Base-by-base conservation (phyloP, 2,888 invertebrate genomes). In the Eucera pruinosa region DNA sequence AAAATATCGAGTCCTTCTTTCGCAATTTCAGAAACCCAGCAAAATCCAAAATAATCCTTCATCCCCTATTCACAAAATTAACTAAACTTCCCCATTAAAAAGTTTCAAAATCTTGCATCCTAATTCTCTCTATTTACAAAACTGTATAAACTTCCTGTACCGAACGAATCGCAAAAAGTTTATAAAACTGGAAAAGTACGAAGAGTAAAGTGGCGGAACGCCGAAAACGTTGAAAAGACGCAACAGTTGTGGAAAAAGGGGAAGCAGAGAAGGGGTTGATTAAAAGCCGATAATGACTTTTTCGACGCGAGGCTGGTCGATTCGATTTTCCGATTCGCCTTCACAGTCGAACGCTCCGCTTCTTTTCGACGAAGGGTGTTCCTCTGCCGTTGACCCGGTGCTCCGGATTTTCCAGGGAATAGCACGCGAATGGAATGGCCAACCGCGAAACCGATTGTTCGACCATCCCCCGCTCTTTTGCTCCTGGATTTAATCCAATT, bases 201-300 rank as follows among this genome's bases (percentile, higher is more conserved):
- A 39, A 60, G 25, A 30, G 43, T 13, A 36, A 13, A 55, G 43
- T 13, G 11, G 27, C 43, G 43, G 18, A 60, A 60, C 58, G 23
- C 58, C 30, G 58, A 25, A 60, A 36, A 25, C 23, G 48, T 23
- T 15, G n/a, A 48, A 25, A 47, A n/a, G n/a, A n/a, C n/a, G n/a
- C n/a, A n/a, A n/a, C n/a, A n/a, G n/a, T n/a, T n/a, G n/a, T n/a
- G n/a, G n/a, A n/a, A n/a, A n/a, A n/a, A n/a, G n/a, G n/a, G 20
- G 45, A 7, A 20, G 27, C 6, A 20, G 23, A 15, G 41, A 33
- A 5, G 33, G 5, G 74, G 33, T 78, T 75, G 81, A 81, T 81
- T 81, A 81, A 81, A 81, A 78, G 62, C 74, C 81, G 81, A 81
- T 81, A 81, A 81, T 80, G 68, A 80, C 72, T 65, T 69, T 67